Evolutionary conservation across 1,140 invertebrate species (phyloP), one percentile per base, ranked within the genome.

Genomic region (Prorops nasuta): DNA sequence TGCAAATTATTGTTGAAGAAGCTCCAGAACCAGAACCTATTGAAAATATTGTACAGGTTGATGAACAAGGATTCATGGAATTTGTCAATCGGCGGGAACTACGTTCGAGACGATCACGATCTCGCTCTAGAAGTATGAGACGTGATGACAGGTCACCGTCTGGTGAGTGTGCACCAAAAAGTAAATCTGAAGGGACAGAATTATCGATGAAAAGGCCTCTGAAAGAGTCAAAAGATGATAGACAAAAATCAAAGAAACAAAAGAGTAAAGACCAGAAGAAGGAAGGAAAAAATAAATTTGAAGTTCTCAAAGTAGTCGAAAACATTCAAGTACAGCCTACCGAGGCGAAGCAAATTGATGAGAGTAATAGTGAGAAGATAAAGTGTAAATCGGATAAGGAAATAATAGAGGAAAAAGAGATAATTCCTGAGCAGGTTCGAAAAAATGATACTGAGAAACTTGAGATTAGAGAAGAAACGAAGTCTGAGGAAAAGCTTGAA

Each of bases 1-100:
- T 81, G 0, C 72, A 80, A 67, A 77, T 82, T 43, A 64, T 74
- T 3, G 76, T 75, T 19, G 65, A 77, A 39, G 51, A 68, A 16
- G 46, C 43, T 12, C 31, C 59, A 3, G 58, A 58, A 49, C 52
- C 54, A 17, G 56, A 72, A 37, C 63, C 69, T 0, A 67, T 67
- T 24, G 67, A 73, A 45, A 70, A 71, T 44, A 42, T 76, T 3
- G 67, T 75, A 35, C 56, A 68, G 40, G 60, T 76, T 3, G 78
- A 81, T 60, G 64, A 74, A 37, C 77, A 83, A 60, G 80, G 78
- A 17, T 81, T 81, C 49, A 70, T 75, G 34, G 73, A 79, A 56
- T 74, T 71, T 50, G 56, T 80, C 3, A 77, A 74, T 32, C 69
- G 66, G 46, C 71, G 63, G 45, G 76, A 80, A 53, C 56, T 77